Percentiles rank a stretch among this genome's conserved stretches.
These are phyloP conservation scores for Hypselothyrea guttata DNA, from an alignment of 2,888 invertebrate species.

Conservation along the genomic window DNA sequence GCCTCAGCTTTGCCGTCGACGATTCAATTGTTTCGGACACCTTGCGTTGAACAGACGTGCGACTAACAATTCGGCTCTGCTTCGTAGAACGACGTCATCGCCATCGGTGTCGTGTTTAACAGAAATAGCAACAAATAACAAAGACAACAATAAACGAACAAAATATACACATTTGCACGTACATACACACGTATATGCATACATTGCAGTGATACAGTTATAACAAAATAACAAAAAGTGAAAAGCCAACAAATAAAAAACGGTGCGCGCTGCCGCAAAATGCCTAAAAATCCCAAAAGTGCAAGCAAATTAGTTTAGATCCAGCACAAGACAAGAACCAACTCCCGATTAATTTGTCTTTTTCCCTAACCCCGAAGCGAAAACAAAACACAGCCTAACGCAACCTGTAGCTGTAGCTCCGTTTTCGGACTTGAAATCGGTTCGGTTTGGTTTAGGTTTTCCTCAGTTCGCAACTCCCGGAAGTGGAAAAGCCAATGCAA, in stretches of 20 bases:
- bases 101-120: slow-evolving; percentile 44
- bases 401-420: slow-evolving; percentile 67
- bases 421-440: slow-evolving; percentile 44
- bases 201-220: slow-evolving; percentile 6
- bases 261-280: slow-evolving; percentile 57
- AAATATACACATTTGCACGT: slow-evolving; percentile 9
- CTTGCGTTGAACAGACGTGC: slow-evolving; percentile 63
- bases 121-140: slow-evolving; percentile 43
- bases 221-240: slow-evolving; percentile 17
- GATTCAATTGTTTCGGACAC: slow-evolving; percentile 64
- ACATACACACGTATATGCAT: slow-evolving; percentile 15
- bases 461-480: slow-evolving; percentile 50
- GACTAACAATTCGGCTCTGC: slow-evolving; percentile 24
- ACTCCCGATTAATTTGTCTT: slow-evolving; percentile 1
- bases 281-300: slow-evolving; percentile 49
- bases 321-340: slow-evolving; percentile 6
- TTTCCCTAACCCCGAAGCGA: slow-evolving; percentile 2
- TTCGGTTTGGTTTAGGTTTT: slow-evolving; percentile 15
- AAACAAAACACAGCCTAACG: slow-evolving; percentile 34
- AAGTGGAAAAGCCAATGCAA: slow-evolving; percentile 54
- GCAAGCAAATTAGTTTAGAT: slow-evolving; percentile 12
- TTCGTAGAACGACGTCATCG: slow-evolving; percentile 38
- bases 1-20: slow-evolving; percentile 15
- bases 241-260: slow-evolving; percentile 1
- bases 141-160: slow-evolving; percentile 12